Base-by-base conservation (phyloP, 2,113 vertebrate species). In the Sminthopsis crassicaudata region DNA sequence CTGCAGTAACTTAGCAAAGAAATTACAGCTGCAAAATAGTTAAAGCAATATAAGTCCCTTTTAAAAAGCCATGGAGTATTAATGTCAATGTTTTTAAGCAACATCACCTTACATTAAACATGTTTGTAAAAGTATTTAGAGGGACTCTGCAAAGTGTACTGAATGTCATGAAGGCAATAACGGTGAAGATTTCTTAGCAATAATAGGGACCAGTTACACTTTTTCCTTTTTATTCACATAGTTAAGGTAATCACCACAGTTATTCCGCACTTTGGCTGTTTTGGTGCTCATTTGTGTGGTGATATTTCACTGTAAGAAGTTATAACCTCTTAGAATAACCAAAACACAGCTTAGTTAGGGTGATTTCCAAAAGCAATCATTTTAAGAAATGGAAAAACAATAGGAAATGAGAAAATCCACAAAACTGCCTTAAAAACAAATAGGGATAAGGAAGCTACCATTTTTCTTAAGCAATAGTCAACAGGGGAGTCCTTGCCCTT, bases 41-140 rank as follows among this genome's bases (percentile, higher is more conserved):
- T 95, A 96, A 96, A 98, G 98, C 98, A 98, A 98, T 98, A 98
- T 96, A 67, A 97, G 91, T 98, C 95, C 96, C 93, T 98, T 96
- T 97, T 89, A 97, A 97, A 97, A 98, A 99, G 98, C 98, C 98
- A 98, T 98, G 98, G 98, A 97, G 46, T 91, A 94, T 96, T 95
- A 92, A 46, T 93, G 91, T 96, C 88, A 46, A 5, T 90, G 93
- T 95, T 95, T 94, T 95, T 94, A 76, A 96, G 93, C 93, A 91
- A 94, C 93, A 10, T 95, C 96, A 96, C 50, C 94, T 60, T 96
- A 92, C 55, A 90, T 96, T 91, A 91, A 95, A 93, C 93, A 89
- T 94, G 92, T 94, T 96, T 53, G 88, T 46, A 27, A 0, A 84
- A 96, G 92, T 95, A 57, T 91, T 92, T 52, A 57, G 55, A 95